Conservation (phyloP, 2,113 vertebrate species). For the Aegotheles bennettii region DNA sequence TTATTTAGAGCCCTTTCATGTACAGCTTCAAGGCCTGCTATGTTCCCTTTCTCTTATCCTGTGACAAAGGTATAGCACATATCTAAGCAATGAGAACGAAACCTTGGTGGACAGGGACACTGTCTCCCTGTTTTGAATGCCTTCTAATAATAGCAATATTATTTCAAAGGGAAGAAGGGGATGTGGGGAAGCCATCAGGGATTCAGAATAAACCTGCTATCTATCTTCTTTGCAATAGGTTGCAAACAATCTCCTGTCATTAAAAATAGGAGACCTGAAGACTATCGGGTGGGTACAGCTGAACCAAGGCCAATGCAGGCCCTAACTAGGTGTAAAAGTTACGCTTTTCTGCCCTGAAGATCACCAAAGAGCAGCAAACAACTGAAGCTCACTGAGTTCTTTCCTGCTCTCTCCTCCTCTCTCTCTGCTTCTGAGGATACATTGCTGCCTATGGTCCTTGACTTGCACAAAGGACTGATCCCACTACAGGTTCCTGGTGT, state of each 20-base stretch:
- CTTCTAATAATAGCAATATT: conserved; percentile 26
- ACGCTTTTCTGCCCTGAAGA: neutral
- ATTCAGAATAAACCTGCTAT: neutral
- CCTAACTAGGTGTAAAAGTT: neutral
- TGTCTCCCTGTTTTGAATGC: neutral
- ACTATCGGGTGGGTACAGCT: neutral
- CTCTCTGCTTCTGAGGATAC: neutral
- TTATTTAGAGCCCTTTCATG: neutral
- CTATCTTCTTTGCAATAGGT: neutral
- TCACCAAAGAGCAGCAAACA: neutral
- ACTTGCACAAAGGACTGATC: neutral
- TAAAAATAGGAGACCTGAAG: neutral
- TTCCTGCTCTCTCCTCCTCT: neutral
- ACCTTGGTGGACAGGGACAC: neutral
- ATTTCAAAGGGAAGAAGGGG: neutral
- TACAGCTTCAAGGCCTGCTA: neutral
- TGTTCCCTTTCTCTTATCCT: neutral
- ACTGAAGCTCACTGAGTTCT: neutral
- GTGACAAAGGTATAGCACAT: neutral
- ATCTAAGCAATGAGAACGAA: neutral
- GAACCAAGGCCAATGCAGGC: neutral
- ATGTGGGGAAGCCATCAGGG: neutral
- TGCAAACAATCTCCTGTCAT: neutral
- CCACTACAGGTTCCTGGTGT: neutral
- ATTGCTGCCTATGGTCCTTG: neutral